Base-by-base conservation (phyloP, 2,888 invertebrate species). In the Bursaphelenchus okinawaensis region DNA sequence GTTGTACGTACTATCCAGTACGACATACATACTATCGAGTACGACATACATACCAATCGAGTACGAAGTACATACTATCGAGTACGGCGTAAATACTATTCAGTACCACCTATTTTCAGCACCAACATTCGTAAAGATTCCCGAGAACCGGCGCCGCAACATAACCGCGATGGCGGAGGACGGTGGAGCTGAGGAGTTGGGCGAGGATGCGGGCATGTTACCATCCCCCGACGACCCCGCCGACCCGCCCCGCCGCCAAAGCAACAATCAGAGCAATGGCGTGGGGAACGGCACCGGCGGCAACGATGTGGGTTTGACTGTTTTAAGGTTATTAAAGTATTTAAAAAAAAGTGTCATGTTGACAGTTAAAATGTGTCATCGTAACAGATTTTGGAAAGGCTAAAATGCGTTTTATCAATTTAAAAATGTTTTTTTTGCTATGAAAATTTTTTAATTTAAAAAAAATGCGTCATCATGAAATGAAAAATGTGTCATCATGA, bases 161-260 rank as follows among this genome's bases (percentile, higher is more conserved):
- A 40, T 12, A 40, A 16, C 40, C 40, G 40, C 40, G 16, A 40
- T 40, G 40, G 40, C 40, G 40, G 40, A 40, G n/a, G 40, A 40
- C n/a, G 40, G 40, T 40, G 40, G 40, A 4, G n/a, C 40, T 16
- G 60, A 52, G 12, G 60, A 22, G 40, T 50, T 50, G 29, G 60
- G 60, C 60, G 60, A 59, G 28, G 60, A 59, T 20, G 60, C 60
- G 1, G 60, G 52, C 3, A 59, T 59, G 60, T 24, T 59, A 9
- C 60, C 60, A 29, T 56, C 29, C 16, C 24, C 16, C 19, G 60
- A 59, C 16, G 52, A 59, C 19, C 60, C 60, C 9, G 60, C 60
- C 8, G 52, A 59, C 1, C 60, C 60, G 1, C 9, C 56, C 55
- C 60, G 60, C n/a, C n/a, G 29, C 9, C 40, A 31, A 50, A 50